Evolutionary conservation across 2,888 invertebrate species (phyloP).

Genomic region (Campoplex nolae): DNA sequence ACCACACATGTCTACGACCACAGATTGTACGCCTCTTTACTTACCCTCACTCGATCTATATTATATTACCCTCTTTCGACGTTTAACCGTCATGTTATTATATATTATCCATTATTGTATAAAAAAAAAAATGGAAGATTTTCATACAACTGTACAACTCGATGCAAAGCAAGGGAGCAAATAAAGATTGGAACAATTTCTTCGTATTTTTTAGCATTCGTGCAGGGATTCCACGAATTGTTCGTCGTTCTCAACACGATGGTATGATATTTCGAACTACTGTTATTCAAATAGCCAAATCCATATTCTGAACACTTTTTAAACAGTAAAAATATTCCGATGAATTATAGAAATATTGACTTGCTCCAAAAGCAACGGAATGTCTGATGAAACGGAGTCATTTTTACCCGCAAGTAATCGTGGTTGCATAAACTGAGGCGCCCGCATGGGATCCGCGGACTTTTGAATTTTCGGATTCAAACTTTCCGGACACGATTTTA

Average conservation of each 20-base stretch:
- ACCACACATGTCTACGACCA: conserved; percentile 69
- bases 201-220: conserved; percentile 32
- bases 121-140: conserved; percentile 40
- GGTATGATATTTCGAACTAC: neutral
- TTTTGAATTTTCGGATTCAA: neutral
- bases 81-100: conserved; percentile 70
- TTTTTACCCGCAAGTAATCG: conserved; percentile 12
- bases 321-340: neutral
- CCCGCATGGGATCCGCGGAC: neutral
- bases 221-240: neutral
- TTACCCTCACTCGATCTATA: conserved; percentile 65
- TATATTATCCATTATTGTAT: conserved; percentile 37
- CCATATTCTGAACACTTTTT: neutral
- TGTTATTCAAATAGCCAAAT: neutral
- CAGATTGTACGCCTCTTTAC: conserved; percentile 66
- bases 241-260: neutral
- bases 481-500: neutral
- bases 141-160: conserved; percentile 49
- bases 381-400: neutral
- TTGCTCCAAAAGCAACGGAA: no score
- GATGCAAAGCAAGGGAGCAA: conserved; percentile 23
- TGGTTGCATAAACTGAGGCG: conserved; percentile 59
- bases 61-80: conserved; percentile 59
- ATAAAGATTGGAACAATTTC: conserved; percentile 25
- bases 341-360: neutral